A percentile compares a stretch with the other conserved stretches of the same genome.
Conservation (phyloP, 2,113 vertebrate species). For the Labrus mixtus region DNA sequence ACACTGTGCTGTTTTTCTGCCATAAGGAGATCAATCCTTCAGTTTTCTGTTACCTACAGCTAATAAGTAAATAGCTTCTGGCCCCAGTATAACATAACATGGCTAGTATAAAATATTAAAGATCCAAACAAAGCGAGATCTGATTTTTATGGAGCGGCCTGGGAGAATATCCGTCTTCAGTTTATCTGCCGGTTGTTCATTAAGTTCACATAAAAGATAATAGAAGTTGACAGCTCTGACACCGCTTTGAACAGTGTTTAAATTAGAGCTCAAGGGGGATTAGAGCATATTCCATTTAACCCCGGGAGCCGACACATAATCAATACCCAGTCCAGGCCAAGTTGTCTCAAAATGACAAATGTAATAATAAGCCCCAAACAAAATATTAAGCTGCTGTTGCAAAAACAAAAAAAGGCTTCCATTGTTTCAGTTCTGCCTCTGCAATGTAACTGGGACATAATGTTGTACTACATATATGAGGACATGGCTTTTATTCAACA, state of each 20-base stretch:
- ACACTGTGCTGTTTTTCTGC: background rate
- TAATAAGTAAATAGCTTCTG: conserved; percentile 1
- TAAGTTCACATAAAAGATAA: conserved; percentile 37
- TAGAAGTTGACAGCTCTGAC: conserved; percentile 21
- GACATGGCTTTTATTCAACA: background rate
- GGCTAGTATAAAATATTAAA: conserved; percentile 14
- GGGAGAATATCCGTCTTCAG: background rate
- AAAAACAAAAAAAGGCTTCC: background rate
- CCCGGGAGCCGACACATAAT: conserved; percentile 37
- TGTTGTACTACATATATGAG: background rate
- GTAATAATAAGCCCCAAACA: background rate
- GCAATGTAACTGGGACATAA: background rate
- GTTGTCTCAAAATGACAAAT: conserved; percentile 13
- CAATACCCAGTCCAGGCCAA: conserved; percentile 10
- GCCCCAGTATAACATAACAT: background rate
- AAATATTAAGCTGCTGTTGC: background rate
- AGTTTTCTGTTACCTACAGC: background rate
- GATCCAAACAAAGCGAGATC: conserved; percentile 14
- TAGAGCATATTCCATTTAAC: conserved; percentile 11
- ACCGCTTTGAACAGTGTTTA: conserved; percentile 22
- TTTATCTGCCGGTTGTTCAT: conserved; percentile 41
- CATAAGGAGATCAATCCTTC: background rate
- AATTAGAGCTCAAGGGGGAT: conserved; percentile 25
- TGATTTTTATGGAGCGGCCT: background rate
- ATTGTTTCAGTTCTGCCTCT: background rate